phyloP scores from a whole-genome alignment of 2,888 invertebrate genomes.

The Lasius fuliginosus region DNA sequence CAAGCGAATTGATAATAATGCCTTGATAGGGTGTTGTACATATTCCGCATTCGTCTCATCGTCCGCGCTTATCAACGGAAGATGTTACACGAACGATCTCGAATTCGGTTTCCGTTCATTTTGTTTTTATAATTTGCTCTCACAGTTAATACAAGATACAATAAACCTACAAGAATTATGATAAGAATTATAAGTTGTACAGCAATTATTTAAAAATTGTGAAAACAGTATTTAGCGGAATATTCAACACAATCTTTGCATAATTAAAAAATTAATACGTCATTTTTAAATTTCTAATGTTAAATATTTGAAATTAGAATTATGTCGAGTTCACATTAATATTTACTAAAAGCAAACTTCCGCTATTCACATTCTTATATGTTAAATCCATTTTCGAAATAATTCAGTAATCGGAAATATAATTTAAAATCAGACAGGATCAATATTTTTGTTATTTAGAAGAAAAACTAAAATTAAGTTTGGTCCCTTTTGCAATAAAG shows the following conservation, averaged over 20 bases:
- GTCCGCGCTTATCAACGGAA: neutral
- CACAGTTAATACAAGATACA: neutral
- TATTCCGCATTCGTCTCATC: conserved; percentile 6
- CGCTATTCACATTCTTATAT: neutral
- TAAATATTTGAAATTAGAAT: neutral
- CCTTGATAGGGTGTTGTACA: conserved; percentile 27
- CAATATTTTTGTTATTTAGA: neutral
- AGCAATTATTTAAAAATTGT: neutral
- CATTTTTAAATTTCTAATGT: neutral
- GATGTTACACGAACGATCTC: conserved; percentile 32
- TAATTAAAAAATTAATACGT: neutral
- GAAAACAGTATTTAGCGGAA: neutral
- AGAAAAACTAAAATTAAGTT: neutral
- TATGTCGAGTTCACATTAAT: neutral
- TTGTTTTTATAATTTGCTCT: conserved; percentile 13
- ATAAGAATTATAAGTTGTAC: neutral
- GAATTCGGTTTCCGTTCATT: conserved; percentile 16
- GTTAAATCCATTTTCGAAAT: neutral
- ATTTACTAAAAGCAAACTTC: neutral
- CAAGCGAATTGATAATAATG: conserved; percentile 32
- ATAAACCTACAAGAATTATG: neutral
- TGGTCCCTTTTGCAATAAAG: neutral
- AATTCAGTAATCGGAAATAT: neutral
- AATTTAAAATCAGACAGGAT: neutral
- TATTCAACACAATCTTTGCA: neutral